Base-by-base conservation (phyloP, 2,888 invertebrate species). In the Aromia moschata region DNA sequence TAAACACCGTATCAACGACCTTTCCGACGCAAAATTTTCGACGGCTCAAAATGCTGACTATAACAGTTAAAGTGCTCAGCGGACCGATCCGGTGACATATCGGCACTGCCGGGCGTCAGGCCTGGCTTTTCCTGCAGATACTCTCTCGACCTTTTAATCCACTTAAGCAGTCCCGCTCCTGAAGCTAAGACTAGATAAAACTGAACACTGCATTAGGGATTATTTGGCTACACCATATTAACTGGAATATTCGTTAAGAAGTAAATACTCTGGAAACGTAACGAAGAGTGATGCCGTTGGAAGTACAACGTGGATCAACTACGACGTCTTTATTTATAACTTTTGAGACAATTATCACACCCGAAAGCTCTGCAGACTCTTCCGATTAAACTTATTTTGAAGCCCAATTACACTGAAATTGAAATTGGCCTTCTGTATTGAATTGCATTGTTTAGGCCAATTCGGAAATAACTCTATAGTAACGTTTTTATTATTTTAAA, bases 61-160 rank as follows among this genome's bases (percentile, higher is more conserved):
- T 58, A 58, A 58, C 58, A 53, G 51, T 58, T 58, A 46, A 55
- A 45, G 15, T 55, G 59, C 51, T 59, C 49, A 55, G 56, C 52
- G 43, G 16, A 46, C 44, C 49, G 53, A 53, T 40, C 45, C 40
- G 51, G 56, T 60, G 60, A 60, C 60, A 60, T 60, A 60, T 60
- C 60, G 56, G 31, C 43, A 33, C 52, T n/a, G n/a, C n/a, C n/a
- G n/a, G 49, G 46, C 52, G 41, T 37, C 52, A 52, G 33, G 31
- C 53, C 40, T 18, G 38, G 58, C 45, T 58, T 52, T 40, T 31
- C 40, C 31, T 17, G 30, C 40, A 58, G 33, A 44, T 25, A 17
- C 43, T 52, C 44, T 37, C 52, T 44, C 60, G 56, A 60, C 56
- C 55, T 60, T 56, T 60, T 60, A 60, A 60, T 60, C 60, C 60